Base-by-base conservation (phyloP, 2,888 invertebrate genomes). In the Spodoptera exigua region DNA sequence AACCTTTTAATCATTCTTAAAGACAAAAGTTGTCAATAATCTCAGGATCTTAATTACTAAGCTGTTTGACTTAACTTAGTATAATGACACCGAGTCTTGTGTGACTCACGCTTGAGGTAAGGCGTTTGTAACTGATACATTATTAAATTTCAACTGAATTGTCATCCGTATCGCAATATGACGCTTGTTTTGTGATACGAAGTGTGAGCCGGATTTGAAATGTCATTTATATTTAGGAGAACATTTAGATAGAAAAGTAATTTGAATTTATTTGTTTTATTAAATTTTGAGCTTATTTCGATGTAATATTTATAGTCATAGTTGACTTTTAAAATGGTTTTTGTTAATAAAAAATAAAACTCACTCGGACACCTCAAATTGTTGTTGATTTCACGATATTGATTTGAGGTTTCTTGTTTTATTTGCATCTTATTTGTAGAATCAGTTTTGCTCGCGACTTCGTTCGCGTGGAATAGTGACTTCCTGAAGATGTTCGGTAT, bases 141-240 rank as follows among this genome's bases (percentile, higher is more conserved):
- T 76, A 79, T 78, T 79, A 79, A 73, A 77, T 79, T 77, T 70
- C 75, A 69, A 60, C 46, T 67, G 61, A 74, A 73, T 62, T 71
- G 62, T 78, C 76, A 75, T 71, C 75, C 63, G 75, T 70, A 74
- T 76, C 61, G 80, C 82, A 82, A 83, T 83, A 83, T 81, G 76
- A 79, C 68, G 79, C 79, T 70, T 74, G 73, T 75, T 80, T 83
- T 78, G 80, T 79, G 63, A 76, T 74, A 61, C 52, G 39, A 61
- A 16, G 32, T 39, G 41, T 36, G 68, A 76, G 77, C 55, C 69
- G 79, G 47, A 81, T 72, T 83, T 56, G 34, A 58, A 56, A 62
- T 27, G 10, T 17, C 13, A 18, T 40, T 45, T 44, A 36, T 48
- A 4, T 12, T 17, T 27, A 14, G 12, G 9, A 1, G 13, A 46